phyloP scores from a whole-genome alignment of 2,888 invertebrate genomes.

The Lasioglossum oenotherae region DNA sequence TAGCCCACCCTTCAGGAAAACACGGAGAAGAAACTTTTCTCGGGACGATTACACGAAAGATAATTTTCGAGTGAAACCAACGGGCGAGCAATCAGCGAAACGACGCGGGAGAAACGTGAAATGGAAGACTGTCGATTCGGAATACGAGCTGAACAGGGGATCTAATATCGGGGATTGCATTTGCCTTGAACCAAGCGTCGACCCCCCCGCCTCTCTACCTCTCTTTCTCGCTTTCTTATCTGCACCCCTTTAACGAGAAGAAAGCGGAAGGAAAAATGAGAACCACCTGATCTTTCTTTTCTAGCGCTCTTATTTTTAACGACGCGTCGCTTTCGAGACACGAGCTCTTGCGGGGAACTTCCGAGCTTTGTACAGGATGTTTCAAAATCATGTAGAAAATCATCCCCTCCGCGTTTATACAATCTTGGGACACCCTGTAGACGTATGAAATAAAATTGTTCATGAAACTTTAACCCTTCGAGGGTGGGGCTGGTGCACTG shows the following conservation, averaged over 20 bases:
- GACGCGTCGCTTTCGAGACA: slow-evolving; percentile 1
- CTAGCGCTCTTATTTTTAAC: slow-evolving; percentile 35
- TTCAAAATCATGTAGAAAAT: too few relatives aligned
- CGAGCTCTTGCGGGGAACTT: not conserved
- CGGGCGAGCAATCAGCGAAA: slow-evolving; percentile 57
- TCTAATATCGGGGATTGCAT: slow-evolving; percentile 71
- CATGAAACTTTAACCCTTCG: too few relatives aligned
- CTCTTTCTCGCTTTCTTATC: not conserved
- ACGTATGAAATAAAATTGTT: too few relatives aligned
- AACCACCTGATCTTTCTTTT: not conserved
- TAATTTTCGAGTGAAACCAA: slow-evolving; percentile 57
- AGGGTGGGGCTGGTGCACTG: too few relatives aligned
- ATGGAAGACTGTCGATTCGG: slow-evolving; percentile 55
- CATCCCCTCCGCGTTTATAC: too few relatives aligned
- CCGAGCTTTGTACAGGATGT: not conserved
- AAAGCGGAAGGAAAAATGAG: slow-evolving; percentile 34
- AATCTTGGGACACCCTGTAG: too few relatives aligned
- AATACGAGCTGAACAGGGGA: slow-evolving; percentile 59
- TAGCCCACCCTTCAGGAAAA: not conserved
- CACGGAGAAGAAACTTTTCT: slow-evolving; percentile 38
- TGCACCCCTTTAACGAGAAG: not conserved
- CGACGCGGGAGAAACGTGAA: slow-evolving; percentile 57
- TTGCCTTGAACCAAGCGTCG: slow-evolving; percentile 61
- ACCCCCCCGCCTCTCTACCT: not conserved
- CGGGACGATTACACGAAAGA: slow-evolving; percentile 40